Evolutionary conservation across 2,113 vertebrate species (phyloP).

Genomic region (Takifugu flavidus): DNA sequence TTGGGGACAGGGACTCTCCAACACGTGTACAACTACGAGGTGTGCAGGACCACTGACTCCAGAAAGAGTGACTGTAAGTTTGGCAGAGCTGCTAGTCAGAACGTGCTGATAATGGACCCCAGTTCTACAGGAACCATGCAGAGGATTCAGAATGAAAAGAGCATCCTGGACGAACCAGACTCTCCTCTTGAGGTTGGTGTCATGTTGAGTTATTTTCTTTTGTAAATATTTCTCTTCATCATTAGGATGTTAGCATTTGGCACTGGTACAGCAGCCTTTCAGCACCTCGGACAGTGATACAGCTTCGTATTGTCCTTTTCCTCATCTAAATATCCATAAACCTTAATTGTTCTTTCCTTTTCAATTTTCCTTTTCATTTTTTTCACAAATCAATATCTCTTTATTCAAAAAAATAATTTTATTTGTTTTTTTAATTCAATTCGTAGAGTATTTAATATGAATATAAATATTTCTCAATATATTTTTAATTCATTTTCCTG

Average conservation of each 20-base stretch:
- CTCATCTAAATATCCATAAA: not conserved
- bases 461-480: accelerated
- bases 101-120: slow-evolving; percentile 40
- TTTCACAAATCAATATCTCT: no score
- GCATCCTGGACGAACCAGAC: slow-evolving; percentile 48
- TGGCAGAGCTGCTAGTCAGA: slow-evolving; percentile 34
- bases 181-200: slow-evolving; percentile 40
- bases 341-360: not conserved
- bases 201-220: not conserved
- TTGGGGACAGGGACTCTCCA: slow-evolving; percentile 63
- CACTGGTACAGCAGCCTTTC: not conserved
- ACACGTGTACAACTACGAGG: no score
- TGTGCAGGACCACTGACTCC: no score
- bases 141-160: slow-evolving; percentile 46
- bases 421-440: not conserved
- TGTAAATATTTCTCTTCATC: not conserved
- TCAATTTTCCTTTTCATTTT: not conserved
- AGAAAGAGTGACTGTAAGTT: slow-evolving; percentile 48
- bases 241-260: not conserved
- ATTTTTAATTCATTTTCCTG: not conserved
- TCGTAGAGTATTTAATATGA: not conserved
- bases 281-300: slow-evolving; percentile 18
- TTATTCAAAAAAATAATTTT: not conserved
- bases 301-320: not conserved
- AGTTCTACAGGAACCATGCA: slow-evolving; percentile 37